Evolutionary conservation across 2,888 invertebrate species (phyloP).

Genomic region (Drosophila nigritarsus): DNA sequence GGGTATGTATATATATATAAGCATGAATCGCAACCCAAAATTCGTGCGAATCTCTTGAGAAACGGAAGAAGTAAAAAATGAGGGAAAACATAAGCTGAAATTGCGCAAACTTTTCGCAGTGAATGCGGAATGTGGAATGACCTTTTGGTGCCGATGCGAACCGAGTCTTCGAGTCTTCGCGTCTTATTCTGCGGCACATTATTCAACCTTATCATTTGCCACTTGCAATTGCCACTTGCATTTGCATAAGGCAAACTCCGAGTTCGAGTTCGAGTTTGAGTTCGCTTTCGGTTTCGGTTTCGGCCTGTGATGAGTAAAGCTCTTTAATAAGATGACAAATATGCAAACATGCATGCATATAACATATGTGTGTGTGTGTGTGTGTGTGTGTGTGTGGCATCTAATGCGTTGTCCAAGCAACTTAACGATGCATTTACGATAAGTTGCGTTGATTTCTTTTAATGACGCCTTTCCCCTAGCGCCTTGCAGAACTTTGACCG

Average conservation of each 20-base stretch:
- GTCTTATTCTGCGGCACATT: slow-evolving; percentile 8
- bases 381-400: slow-evolving; percentile 15
- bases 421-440: slow-evolving; percentile 61
- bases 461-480: slow-evolving; percentile 16
- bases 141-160: slow-evolving; percentile 26
- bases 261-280: neutral
- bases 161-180: neutral
- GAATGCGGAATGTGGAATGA: slow-evolving; percentile 51
- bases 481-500: slow-evolving; percentile 42
- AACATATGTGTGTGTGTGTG: neutral
- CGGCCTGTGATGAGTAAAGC: slow-evolving; percentile 42
- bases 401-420: slow-evolving; percentile 45
- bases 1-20: slow-evolving; percentile 21
- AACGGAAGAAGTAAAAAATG: slow-evolving; percentile 5
- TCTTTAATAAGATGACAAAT: slow-evolving; percentile 44
- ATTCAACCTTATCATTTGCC: slow-evolving; percentile 25
- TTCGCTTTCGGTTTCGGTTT: slow-evolving; percentile 16
- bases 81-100: slow-evolving; percentile 7
- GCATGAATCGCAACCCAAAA: slow-evolving; percentile 17
- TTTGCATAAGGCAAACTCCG: slow-evolving; percentile 10
- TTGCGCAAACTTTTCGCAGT: slow-evolving; percentile 39
- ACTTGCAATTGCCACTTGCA: neutral
- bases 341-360: neutral
- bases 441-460: slow-evolving; percentile 50
- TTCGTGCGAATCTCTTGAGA: slow-evolving; percentile 41